Base-by-base conservation (phyloP, 2,113 vertebrate species). In the Alosa alosa region DNA sequence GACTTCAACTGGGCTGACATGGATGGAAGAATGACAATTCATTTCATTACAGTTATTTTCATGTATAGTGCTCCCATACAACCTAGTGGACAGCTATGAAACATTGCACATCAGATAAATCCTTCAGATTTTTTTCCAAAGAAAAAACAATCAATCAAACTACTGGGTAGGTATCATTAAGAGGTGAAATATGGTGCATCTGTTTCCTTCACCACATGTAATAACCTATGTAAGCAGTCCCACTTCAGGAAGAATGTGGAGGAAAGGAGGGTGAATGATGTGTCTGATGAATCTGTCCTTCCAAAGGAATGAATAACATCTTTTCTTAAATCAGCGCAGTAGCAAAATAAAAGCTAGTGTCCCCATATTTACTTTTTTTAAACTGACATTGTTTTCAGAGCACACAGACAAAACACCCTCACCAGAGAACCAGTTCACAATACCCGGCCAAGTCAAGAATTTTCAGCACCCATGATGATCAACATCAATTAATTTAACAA, bases 401-500 rank as follows among this genome's bases (percentile, higher is more conserved):
- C 13, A 17, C 15, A 18, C 15, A 18, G 41, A 18, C 11, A 52
- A 52, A 57, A 22, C 3, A 22, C 55, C 55, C 55, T 22, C 20
- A 22, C 4, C 55, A 60, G 55, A 22, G 55, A 18, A 60, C 52
- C 52, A 55, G 15, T 18, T 55, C 4, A 17, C 2, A 18, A 55
- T 55, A 55, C 52, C 52, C 52, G 15, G 52, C 17, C 15, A 55
- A 4, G 17, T 60, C 20, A 60, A 60, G 20, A 60, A 60, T 60
- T 22, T 22, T 6, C 55, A 60, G 55, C 55, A 60, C 55, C 55
- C 18, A 18, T 60, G 55, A 78, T 17, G 25, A 78, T 36, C 72
- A 78, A 36, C 72, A 78, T 17, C 72, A 78, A 78, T 78, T 68
- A 68, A 68, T 78, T 31, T 39, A 31, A 78, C 31, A 78, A 39